Percentiles rank a stretch among this genome's conserved stretches.
phyloP scores from a whole-genome alignment of 1,140 invertebrate genomes.

The Drosophila ironensis region DNA sequence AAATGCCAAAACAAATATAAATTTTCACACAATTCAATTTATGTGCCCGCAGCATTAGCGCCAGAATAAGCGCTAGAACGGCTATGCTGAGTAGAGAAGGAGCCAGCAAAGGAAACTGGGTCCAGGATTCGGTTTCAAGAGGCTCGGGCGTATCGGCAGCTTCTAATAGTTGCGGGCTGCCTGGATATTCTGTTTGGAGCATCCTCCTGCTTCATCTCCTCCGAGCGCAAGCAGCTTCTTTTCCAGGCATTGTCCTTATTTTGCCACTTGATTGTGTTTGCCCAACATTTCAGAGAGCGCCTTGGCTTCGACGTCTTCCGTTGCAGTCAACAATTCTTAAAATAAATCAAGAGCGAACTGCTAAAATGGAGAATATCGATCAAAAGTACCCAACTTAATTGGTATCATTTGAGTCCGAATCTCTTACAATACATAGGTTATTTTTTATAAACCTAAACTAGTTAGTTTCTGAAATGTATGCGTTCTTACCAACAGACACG shows the following conservation, averaged over 20 bases:
- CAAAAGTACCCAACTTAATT: no score
- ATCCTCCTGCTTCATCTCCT: neutral
- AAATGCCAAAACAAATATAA: conserved; percentile 71
- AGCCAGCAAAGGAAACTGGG: conserved; percentile 37
- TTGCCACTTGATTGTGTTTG: conserved; percentile 71
- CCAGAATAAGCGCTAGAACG: neutral
- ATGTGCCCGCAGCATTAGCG: conserved; percentile 35
- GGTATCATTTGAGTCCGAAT: no score
- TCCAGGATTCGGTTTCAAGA: conserved; percentile 45
- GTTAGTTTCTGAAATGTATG: no score
- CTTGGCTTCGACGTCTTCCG: conserved; percentile 11
- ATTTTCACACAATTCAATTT: conserved; percentile 72
- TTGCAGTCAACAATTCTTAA: conserved; percentile 3
- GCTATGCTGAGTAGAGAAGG: neutral
- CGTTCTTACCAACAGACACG: no score
- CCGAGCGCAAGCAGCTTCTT: conserved; percentile 5
- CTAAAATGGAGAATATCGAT: no score
- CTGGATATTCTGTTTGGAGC: conserved; percentile 1
- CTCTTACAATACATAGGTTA: no score
- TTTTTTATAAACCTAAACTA: no score
- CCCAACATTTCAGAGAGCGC: conserved; percentile 40
- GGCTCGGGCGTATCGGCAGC: conserved; percentile 37
- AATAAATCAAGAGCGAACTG: conserved; percentile 20
- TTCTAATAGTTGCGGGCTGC: conserved; percentile 17
- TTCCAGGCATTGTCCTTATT: conserved; percentile 63